These are phyloP conservation scores for Coregonus clupeaformis DNA, from an alignment of 2,113 vertebrate species.

Conservation along the genomic window DNA sequence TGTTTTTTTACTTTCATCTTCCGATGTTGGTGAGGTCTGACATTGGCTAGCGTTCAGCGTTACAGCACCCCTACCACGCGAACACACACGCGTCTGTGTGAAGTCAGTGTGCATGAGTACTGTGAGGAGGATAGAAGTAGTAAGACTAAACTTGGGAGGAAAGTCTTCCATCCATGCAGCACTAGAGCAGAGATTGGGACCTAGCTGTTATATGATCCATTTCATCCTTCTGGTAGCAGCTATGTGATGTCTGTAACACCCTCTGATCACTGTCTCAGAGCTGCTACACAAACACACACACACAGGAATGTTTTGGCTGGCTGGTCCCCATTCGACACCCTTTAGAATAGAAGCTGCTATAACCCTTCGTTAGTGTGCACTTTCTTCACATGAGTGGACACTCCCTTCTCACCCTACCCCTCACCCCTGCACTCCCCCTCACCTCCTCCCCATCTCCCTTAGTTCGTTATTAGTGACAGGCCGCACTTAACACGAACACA, in stretches of 20 bases:
- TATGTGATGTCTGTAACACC: neutral
- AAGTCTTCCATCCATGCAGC: too few relatives aligned
- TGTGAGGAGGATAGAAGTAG: neutral
- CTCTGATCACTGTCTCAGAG: neutral
- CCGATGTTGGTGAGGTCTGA: neutral
- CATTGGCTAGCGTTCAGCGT: too few relatives aligned
- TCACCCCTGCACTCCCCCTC: neutral
- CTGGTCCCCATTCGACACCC: neutral
- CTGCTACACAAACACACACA: neutral
- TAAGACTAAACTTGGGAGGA: too few relatives aligned
- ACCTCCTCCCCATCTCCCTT: neutral
- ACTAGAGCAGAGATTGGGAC: too few relatives aligned
- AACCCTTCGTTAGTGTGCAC: conserved; percentile 6
- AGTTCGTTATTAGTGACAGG: neutral
- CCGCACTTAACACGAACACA: conserved; percentile 6
- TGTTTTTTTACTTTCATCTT: neutral
- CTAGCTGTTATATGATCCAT: neutral
- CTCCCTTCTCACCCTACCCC: neutral
- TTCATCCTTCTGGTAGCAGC: neutral
- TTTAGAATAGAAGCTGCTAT: neutral
- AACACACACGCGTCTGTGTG: too few relatives aligned
- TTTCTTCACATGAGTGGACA: neutral
- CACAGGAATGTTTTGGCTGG: neutral
- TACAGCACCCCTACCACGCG: too few relatives aligned
- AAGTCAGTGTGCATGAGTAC: neutral